Conservation (phyloP, 2,888 invertebrate species). For the Melipona beecheii region DNA sequence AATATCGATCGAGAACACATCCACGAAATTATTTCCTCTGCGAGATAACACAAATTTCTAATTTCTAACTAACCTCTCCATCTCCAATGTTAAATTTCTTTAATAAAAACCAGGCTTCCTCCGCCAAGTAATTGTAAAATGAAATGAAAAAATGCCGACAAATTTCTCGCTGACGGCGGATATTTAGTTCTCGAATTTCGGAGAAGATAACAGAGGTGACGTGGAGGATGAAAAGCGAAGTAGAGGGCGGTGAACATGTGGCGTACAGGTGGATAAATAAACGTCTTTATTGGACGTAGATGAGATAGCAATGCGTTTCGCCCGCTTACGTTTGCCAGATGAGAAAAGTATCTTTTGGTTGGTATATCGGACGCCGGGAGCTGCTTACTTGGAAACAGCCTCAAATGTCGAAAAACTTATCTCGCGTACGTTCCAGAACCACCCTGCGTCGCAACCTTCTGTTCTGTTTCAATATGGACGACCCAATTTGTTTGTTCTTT, state of each 20-base stretch:
- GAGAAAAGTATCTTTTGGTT: conserved; percentile 41
- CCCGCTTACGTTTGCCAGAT: conserved; percentile 42
- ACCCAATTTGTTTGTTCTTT: no score
- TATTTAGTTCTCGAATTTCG: not conserved
- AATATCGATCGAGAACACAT: no score
- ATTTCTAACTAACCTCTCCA: not conserved
- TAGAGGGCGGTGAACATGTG: not conserved
- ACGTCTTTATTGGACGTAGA: conserved; percentile 56
- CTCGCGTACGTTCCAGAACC: not conserved
- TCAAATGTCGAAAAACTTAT: conserved; percentile 32
- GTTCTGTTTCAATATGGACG: no score
- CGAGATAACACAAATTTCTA: no score
- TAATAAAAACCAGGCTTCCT: not conserved
- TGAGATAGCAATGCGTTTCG: conserved; percentile 51
- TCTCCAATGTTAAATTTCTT: not conserved
- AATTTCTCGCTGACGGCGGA: not conserved
- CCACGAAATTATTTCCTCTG: no score
- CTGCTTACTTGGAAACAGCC: conserved; percentile 17
- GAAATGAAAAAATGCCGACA: not conserved
- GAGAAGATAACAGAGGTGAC: not conserved
- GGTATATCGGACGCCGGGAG: conserved; percentile 2
- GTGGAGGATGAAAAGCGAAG: not conserved
- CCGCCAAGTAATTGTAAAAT: no score
- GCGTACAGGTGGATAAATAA: conserved; percentile 51
- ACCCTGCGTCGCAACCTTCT: not conserved